phyloP scores from a whole-genome alignment of 2,888 invertebrate genomes.

The Rugalucina vietnamica region DNA sequence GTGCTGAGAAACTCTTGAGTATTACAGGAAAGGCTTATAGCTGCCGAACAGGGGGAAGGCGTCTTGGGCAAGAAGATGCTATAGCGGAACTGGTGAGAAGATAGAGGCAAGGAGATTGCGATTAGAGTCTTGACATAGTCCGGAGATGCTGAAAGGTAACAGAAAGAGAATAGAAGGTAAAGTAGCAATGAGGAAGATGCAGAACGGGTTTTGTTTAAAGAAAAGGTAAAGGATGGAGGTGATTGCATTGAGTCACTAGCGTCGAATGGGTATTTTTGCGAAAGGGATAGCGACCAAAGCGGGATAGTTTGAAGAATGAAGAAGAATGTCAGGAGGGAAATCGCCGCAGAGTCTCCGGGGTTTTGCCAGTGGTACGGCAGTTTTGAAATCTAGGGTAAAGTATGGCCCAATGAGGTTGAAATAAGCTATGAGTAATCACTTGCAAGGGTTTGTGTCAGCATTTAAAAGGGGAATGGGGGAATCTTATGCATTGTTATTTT shows the following conservation, averaged over 20 bases:
- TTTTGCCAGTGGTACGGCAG: not conserved
- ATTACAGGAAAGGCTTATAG: not conserved
- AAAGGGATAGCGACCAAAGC: not conserved
- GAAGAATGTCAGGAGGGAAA: not conserved
- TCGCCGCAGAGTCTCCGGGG: not conserved
- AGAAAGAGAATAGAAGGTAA: not conserved
- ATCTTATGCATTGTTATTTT: not conserved
- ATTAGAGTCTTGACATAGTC: not conserved
- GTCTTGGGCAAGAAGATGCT: not conserved
- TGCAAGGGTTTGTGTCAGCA: not conserved
- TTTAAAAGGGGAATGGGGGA: not conserved
- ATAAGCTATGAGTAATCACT: not conserved
- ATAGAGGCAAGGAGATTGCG: not conserved
- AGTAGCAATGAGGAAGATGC: not conserved
- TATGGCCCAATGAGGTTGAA: not conserved
- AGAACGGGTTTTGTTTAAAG: not conserved
- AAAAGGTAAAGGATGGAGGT: not conserved
- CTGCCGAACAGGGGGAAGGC: not conserved
- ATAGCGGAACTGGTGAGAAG: not conserved
- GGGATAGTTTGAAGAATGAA: not conserved
- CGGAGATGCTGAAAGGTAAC: not conserved
- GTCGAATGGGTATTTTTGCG: not conserved
- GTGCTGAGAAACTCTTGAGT: not conserved
- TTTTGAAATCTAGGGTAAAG: not conserved
- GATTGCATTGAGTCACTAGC: not conserved